Base-by-base conservation (phyloP, 2,797 vertebrate genomes). In the Epinephelus coioides region DNA sequence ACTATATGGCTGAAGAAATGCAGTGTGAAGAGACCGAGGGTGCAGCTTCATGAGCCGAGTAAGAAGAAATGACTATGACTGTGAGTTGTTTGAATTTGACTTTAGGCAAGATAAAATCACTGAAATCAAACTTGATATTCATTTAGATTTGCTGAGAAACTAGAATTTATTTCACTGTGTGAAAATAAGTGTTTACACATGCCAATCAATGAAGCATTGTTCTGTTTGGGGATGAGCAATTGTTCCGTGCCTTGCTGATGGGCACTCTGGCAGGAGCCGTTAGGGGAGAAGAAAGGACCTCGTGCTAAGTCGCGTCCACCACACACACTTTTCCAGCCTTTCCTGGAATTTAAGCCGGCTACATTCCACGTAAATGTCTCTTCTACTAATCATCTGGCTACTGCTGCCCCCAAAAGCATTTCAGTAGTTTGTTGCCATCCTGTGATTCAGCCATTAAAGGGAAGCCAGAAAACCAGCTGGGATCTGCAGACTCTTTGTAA, bases 401-500 rank as follows among this genome's bases (percentile, higher is more conserved):
- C 84, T 70, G 81, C 80, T 84, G 51, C 76, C 61, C 64, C 59
- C 51, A 76, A 81, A 90, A 76, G 57, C 56, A 72, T 84, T 81
- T 86, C 60, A 72, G 82, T 74, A 73, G 64, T 89, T 73, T 70
- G 65, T 74, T 91, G 84, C 86, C 88, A 85, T 90, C 69, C 66
- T 70, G 68, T 90, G 89, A 93, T 88, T 93, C 74, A 89, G 68
- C 56, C 71, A 51, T 86, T 85, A 71, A 88, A 86, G 50, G 34
- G 46, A 78, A 80, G 81, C 86, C 77, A 82, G 69, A 79, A 68
- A 68, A 87, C 44, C 86, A 82, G 89, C 84, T 88, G 88, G 77
- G 83, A 87, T 79, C 78, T 80, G 73, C 55, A 81, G 81, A 83
- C 57, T 78, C 86, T 88, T 79, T 79, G 78, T 80, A 62, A 82